phyloP scores from a whole-genome alignment of 1,140 invertebrate genomes.

The Brachionus calyciflorus region DNA sequence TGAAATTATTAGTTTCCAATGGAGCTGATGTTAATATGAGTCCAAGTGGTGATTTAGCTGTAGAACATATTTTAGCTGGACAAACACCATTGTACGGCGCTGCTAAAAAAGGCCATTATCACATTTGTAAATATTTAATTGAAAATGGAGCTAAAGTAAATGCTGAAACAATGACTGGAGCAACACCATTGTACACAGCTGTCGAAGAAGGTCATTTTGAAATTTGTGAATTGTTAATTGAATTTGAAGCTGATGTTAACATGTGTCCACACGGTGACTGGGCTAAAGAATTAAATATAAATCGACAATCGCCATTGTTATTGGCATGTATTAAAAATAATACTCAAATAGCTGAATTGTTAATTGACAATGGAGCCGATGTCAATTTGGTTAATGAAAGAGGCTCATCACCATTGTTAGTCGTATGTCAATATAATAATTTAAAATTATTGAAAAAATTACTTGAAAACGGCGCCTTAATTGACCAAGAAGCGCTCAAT shows the following conservation, averaged over 20 bases:
- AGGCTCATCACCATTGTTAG: slow-evolving; percentile 41
- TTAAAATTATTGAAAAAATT: slow-evolving; percentile 8
- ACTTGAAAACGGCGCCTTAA: slow-evolving; percentile 12
- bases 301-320: slow-evolving; percentile 41
- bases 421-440: slow-evolving; percentile 47
- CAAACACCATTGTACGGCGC: slow-evolving; percentile 47
- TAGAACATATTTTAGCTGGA: slow-evolving; percentile 38
- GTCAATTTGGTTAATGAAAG: slow-evolving; percentile 34
- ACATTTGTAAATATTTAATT: slow-evolving; percentile 45
- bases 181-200: slow-evolving; percentile 80
- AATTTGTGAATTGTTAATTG: slow-evolving; percentile 59
- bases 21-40: slow-evolving; percentile 47
- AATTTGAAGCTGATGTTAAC: slow-evolving; percentile 42
- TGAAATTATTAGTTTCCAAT: slow-evolving; percentile 18
- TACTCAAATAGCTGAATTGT: slow-evolving; percentile 14
- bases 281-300: slow-evolving; percentile 36
- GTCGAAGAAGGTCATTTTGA: slow-evolving; percentile 77
- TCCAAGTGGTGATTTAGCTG: slow-evolving; percentile 39
- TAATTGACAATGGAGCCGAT: slow-evolving; percentile 33
- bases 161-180: slow-evolving; percentile 38
- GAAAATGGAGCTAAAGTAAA: slow-evolving; percentile 43
- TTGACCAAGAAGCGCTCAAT: slow-evolving; percentile 35
- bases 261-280: slow-evolving; percentile 21
- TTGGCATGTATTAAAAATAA: slow-evolving; percentile 47
- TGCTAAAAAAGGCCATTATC: slow-evolving; percentile 46